Evolutionary conservation across 64 coral and sea anemone species (phyloP), one percentile per base, ranked within the genome.

Genomic region (Pocillopora damicornis): DNA sequence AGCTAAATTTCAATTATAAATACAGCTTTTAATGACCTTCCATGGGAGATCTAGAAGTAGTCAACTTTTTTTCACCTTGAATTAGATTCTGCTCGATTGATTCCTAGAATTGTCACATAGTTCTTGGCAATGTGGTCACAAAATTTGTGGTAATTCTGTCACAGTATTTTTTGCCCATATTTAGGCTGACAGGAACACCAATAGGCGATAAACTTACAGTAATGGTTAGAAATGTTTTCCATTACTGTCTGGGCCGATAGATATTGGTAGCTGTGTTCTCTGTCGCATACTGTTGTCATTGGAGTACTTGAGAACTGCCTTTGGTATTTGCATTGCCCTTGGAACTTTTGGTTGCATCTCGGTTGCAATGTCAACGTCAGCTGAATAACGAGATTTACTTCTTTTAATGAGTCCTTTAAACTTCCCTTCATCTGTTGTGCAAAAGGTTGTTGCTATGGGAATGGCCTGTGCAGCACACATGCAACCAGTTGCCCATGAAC

Each of bases 291-390:
- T 79, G 17, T 34, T 74, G 12, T 90, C 94, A 74, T 35, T 93
- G n/a, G 94, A 88, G 68, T 97, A 97, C 34, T 92, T 83, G 1
- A 97, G 75, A 13, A 97, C 83, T 63, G 94, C 94, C 77, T 82
- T 97, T 22, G 94, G 94, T 76, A 97, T 93, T 20, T 68, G 86
- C 91, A 97, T 97, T 3, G 91, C 60, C 59, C 79, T 77, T 51
- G 91, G 78, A 15, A 56, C 59, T 75, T 45, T 89, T 30, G 38
- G 86, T 59, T 76, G 79, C 20, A 77, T 17, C 79, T 63, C 37
- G 60, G 68, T 38, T n/a, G 73, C 13, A 36, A 20, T 65, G 60
- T 89, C 59, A 10, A 3, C 16, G 9, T 89, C 78, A 5, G 59
- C 64, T 65, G 75, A 67, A 58, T 80, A 87, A 64, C 42, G 37